These are phyloP conservation scores for Lottia scabra DNA, from an alignment of 2,888 invertebrate species.

Conservation along the genomic window DNA sequence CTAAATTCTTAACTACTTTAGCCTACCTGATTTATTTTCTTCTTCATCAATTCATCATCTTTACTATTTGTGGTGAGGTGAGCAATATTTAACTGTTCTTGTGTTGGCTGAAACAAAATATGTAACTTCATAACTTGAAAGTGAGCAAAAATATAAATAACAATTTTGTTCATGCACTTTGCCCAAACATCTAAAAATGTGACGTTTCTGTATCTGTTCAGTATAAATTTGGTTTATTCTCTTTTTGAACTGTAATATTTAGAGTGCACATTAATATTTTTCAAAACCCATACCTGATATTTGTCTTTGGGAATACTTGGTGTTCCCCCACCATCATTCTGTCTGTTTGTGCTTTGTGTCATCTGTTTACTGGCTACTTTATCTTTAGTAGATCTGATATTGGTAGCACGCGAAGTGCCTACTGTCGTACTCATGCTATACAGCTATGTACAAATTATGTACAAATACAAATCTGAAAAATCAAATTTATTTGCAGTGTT, in stretches of 20 bases:
- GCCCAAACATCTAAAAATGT: no score
- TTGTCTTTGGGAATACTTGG: not conserved
- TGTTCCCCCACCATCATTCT: not conserved
- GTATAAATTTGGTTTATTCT: no score
- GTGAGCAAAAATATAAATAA: not conserved
- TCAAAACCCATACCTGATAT: not conserved
- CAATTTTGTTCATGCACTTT: no score
- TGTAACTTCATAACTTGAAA: not conserved
- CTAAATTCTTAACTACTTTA: not conserved
- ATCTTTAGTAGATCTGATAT: constrained; percentile 54
- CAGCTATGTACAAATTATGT: constrained; percentile 62
- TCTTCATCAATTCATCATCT: constrained; percentile 74
- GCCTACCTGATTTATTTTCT: constrained; percentile 73
- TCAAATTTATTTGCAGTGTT: not conserved
- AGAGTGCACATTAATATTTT: no score
- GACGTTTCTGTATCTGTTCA: no score
- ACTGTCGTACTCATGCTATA: constrained; percentile 65
- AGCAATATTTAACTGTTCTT: constrained; percentile 87
- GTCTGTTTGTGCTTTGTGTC: constrained; percentile 38
- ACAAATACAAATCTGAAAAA: constrained; percentile 35
- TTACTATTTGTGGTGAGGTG: constrained; percentile 80
- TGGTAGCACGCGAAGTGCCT: constrained; percentile 62
- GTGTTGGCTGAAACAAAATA: constrained; percentile 76
- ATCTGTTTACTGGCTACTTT: constrained; percentile 46
- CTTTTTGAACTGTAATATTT: no score